Conservation (phyloP, 2,113 vertebrate genomes). For the Natator depressus region DNA sequence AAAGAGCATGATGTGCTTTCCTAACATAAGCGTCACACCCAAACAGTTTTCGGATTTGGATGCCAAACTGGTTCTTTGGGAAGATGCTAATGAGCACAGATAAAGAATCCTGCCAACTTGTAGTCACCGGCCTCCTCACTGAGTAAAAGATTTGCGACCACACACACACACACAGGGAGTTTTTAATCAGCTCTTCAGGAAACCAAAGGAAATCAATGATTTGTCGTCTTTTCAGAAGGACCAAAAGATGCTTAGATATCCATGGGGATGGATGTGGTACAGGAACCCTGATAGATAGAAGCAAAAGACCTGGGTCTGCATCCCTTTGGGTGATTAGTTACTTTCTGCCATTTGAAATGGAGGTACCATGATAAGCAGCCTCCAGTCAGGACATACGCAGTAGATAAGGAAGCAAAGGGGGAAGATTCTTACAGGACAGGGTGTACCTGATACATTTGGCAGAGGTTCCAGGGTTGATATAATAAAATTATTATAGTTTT, state of each 20-base stretch:
- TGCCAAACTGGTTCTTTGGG: not conserved
- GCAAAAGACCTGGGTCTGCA: conserved; percentile 13
- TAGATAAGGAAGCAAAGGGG: conserved; percentile 19
- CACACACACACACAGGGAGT: not conserved
- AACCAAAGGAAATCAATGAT: not conserved
- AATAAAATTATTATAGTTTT: not conserved
- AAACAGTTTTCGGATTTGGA: not conserved
- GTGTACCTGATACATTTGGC: not conserved
- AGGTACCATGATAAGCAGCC: not conserved
- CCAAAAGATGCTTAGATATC: conserved; percentile 50
- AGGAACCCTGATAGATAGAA: conserved; percentile 38
- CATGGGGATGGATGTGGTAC: not conserved
- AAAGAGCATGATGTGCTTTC: not conserved
- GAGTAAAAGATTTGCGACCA: conserved; percentile 21
- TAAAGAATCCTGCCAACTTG: conserved; percentile 65
- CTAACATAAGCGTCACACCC: accelerated
- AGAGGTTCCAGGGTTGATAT: not conserved
- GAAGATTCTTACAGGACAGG: not conserved
- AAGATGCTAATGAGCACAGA: conserved; percentile 11
- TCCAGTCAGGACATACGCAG: conserved; percentile 35
- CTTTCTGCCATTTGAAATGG: not conserved
- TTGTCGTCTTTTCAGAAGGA: conserved; percentile 28
- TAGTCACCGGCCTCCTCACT: conserved; percentile 51
- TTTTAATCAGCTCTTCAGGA: conserved; percentile 55
- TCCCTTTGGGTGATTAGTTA: conserved; percentile 50